phyloP scores from a whole-genome alignment of 1,140 invertebrate genomes.

The Lethocerus indicus region DNA sequence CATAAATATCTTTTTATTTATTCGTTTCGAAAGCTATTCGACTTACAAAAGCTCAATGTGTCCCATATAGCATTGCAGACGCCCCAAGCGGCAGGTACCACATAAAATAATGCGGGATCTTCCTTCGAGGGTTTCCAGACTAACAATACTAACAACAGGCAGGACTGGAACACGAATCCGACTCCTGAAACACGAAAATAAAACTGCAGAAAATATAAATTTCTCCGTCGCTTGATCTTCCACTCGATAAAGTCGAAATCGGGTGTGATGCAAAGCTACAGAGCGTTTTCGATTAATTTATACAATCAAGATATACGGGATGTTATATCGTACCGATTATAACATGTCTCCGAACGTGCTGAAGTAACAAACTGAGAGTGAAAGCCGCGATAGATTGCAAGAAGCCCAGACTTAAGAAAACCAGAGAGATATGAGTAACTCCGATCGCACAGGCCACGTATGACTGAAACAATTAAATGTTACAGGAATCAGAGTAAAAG shows the following conservation, averaged over 20 bases:
- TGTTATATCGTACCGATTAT: slow-evolving; percentile 39
- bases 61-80: slow-evolving; percentile 58
- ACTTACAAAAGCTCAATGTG: slow-evolving; percentile 29
- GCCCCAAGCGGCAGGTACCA: slow-evolving; percentile 55
- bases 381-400: slow-evolving; percentile 46
- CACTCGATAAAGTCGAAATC: too few species aligned
- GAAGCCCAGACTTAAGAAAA: slow-evolving; percentile 41
- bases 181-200: slow-evolving; percentile 40
- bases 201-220: too few species aligned
- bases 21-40: too few species aligned
- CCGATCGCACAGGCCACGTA: slow-evolving; percentile 45
- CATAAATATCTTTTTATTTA: background rate
- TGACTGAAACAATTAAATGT: slow-evolving; percentile 26
- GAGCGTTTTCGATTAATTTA: background rate
- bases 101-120: slow-evolving; percentile 44
- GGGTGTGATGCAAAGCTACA: too few species aligned
- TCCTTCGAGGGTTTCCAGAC: slow-evolving; percentile 41
- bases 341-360: slow-evolving; percentile 40
- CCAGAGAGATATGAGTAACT: slow-evolving; percentile 40
- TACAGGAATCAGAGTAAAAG: too few species aligned
- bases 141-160: slow-evolving; percentile 41
- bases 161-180: slow-evolving; percentile 46
- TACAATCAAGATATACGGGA: background rate
- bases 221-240: too few species aligned
- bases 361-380: slow-evolving; percentile 46